A percentile compares a stretch with the other conserved stretches of the same genome.
phyloP scores from a whole-genome alignment of 2,888 invertebrate genomes.

The Polyommatus iphigenia region DNA sequence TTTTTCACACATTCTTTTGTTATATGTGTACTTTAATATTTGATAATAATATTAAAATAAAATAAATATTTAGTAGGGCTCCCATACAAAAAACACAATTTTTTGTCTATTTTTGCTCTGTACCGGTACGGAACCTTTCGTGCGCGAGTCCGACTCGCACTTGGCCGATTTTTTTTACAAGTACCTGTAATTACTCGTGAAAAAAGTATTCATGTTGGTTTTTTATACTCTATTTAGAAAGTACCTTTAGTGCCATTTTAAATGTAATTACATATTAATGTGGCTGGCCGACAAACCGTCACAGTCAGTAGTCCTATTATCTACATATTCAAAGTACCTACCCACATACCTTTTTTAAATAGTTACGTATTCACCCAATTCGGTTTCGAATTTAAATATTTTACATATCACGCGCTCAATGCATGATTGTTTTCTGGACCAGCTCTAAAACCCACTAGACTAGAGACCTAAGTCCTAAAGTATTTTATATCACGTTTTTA shows the following conservation, averaged over 20 bases:
- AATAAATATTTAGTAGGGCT: no score
- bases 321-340: constrained; percentile 12
- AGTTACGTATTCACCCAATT: constrained; percentile 17
- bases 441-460: neutral
- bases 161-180: no score
- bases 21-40: no score
- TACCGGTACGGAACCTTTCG: no score
- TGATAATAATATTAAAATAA: no score
- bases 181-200: neutral
- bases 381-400: constrained; percentile 1
- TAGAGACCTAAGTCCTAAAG: neutral
- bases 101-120: no score
- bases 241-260: neutral
- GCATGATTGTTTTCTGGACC: neutral
- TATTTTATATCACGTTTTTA: neutral
- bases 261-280: constrained; percentile 24
- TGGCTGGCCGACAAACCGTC: neutral
- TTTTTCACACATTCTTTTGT: no score
- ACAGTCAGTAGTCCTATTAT: constrained; percentile 10
- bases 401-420: neutral
- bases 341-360: neutral
- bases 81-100: no score
- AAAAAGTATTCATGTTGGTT: no score
- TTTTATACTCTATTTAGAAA: neutral
- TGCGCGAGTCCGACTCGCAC: no score